A percentile compares a stretch with the other conserved stretches of the same genome.
These are phyloP conservation scores for Masticophis lateralis DNA, from an alignment of 2,797 vertebrate species.

Conservation along the genomic window DNA sequence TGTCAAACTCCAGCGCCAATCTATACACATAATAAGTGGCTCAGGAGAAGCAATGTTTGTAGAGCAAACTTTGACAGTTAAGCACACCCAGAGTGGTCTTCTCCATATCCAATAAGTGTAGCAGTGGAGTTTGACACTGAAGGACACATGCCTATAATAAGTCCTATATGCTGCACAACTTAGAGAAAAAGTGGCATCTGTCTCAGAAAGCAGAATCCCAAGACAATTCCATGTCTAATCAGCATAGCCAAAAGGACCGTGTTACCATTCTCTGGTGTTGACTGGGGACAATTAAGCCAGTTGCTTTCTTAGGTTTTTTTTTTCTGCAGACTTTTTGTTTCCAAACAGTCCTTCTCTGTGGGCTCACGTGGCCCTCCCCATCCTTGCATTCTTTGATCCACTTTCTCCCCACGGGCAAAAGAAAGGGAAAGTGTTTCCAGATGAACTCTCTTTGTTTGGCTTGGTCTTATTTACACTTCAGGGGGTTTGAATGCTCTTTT, in stretches of 20 bases:
- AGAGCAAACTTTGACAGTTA: neutral
- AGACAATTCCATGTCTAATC: neutral
- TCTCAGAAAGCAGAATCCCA: neutral
- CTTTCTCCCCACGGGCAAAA: neutral
- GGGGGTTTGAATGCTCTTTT: constrained; percentile 9
- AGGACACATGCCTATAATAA: neutral
- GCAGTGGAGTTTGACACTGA: neutral
- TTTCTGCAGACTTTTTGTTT: neutral
- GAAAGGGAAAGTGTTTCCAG: constrained; percentile 36
- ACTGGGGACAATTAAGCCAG: neutral
- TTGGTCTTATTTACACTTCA: constrained; percentile 31
- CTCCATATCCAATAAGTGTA: neutral
- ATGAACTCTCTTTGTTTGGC: constrained; percentile 32
- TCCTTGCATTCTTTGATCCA: constrained; percentile 18
- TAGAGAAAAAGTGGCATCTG: neutral
- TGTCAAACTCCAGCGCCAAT: neutral
- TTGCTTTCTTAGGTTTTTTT: neutral
- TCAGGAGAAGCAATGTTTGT: neutral
- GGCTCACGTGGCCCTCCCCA: constrained; percentile 3
- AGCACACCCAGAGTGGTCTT: neutral
- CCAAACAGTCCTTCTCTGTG: neutral
- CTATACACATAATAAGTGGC: neutral
- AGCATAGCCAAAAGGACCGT: neutral
- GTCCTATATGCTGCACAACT: neutral
- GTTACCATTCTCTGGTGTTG: neutral